Conservation (phyloP, 2,888 invertebrate species). For the Oxytorus armatus region DNA sequence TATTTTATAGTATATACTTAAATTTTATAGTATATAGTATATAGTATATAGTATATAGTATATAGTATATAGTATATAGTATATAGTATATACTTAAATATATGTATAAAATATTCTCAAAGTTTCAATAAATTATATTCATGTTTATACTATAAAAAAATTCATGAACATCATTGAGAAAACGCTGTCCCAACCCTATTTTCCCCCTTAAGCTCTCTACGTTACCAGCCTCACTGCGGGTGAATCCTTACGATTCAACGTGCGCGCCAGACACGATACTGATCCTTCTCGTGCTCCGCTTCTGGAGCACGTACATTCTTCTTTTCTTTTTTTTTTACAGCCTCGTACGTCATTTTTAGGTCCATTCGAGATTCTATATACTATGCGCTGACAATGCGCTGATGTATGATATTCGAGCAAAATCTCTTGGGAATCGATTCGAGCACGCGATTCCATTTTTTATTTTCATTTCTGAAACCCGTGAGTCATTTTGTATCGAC, state of each 20-base stretch:
- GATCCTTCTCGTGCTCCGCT: constrained; percentile 42
- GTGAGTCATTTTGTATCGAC: not conserved
- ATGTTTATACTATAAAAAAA: no score
- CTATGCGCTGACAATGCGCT: not conserved
- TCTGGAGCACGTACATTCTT: constrained; percentile 50
- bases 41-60: no score
- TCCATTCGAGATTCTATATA: constrained; percentile 2
- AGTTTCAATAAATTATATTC: no score
- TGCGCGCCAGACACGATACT: constrained; percentile 34
- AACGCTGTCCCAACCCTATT: no score
- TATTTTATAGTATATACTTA: no score
- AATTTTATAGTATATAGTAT: no score
- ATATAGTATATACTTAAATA: no score
- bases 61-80: no score
- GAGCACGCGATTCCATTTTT: constrained; percentile 39
- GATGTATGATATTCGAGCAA: constrained; percentile 15
- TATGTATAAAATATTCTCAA: no score
- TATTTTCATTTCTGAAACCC: not conserved
- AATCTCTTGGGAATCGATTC: constrained; percentile 18
- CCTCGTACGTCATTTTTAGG: not conserved
- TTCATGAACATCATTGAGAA: no score
- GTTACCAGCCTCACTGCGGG: constrained; percentile 19
- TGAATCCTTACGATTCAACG: constrained; percentile 29
- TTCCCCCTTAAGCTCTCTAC: not conserved
- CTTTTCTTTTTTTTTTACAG: constrained; percentile 1